phyloP scores from a whole-genome alignment of 1,140 invertebrate species.

The Argopecten irradians region DNA sequence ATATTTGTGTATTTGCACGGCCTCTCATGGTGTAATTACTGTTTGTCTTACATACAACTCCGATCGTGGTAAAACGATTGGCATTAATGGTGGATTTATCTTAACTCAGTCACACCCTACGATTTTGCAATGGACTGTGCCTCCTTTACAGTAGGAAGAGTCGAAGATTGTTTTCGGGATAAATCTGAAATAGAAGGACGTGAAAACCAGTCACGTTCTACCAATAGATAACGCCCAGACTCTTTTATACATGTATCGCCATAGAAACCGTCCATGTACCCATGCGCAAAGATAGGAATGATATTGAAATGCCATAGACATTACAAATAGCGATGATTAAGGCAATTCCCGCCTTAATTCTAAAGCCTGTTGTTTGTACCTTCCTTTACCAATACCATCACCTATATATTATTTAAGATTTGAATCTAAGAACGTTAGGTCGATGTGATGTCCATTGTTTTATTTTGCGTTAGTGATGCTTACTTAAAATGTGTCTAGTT shows the following conservation, averaged over 20 bases:
- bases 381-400: neutral
- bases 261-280: neutral
- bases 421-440: too few species aligned
- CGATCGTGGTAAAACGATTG: neutral
- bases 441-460: too few species aligned
- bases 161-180: too few species aligned
- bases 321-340: neutral
- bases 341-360: neutral
- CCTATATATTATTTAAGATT: too few species aligned
- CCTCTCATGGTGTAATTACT: neutral
- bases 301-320: neutral
- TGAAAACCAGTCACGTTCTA: neutral
- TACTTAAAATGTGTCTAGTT: too few species aligned
- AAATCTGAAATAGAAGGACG: too few species aligned
- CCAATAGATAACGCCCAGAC: neutral
- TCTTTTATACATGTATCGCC: slow-evolving; percentile 3
- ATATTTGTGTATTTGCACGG: neutral
- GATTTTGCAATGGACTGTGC: too few species aligned
- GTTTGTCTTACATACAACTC: neutral
- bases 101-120: neutral
- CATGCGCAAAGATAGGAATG: neutral
- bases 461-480: neutral
- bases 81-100: neutral
- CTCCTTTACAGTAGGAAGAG: too few species aligned
- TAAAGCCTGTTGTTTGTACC: neutral